Evolutionary conservation across 2,888 invertebrate genomes (phyloP), one percentile per base, ranked within the genome.

Genomic region (Micropterix aruncella): DNA sequence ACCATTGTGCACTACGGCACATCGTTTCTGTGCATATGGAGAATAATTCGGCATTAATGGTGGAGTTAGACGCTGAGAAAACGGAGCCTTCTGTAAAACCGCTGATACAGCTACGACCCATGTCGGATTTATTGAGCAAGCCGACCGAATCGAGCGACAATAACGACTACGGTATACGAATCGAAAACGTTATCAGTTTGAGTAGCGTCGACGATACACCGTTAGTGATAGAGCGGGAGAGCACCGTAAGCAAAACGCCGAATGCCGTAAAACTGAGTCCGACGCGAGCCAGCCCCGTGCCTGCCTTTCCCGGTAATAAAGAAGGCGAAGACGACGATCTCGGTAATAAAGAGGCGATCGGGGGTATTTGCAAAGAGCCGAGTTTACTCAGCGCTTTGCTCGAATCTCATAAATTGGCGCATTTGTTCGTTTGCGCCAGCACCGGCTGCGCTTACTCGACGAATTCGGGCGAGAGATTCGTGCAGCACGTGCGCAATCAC

Each of bases 81-180:
- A 14, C 7, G 5, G 18, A 2, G 15, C 38, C 53, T 53, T 0
- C 37, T 41, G 17, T 54, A 55, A 55, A 61, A 70, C 55, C 62
- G 55, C 41, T 44, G 46, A 48, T 46, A 42, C 50, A 38, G 44
- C 51, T 17, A 40, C 68, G 40, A 57, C 67, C 45, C 50, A 65
- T 27, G 57, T 71, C 19, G 56, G 67, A 42, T 52, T 73, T 7
- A 67, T 68, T 47, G 71, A 70, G 2, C 70, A 73, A 48, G 61
- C 27, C 27, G 27, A 27, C 7, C 27, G 12, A 7, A 5, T 12
- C 5, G 7, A 12, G 27, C 5, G 27, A 27, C 12, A 12, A 7
- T 7, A 27, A 27, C 12, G 12, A 27, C 12, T 27, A 5, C 12
- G 27, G 27, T 27, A 27, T 27, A 5, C 5, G 27, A 27, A 27